Evolutionary conservation across 2,113 vertebrate genomes (phyloP), one percentile per base, ranked within the genome.

Genomic region (Rhinogobius similis): DNA sequence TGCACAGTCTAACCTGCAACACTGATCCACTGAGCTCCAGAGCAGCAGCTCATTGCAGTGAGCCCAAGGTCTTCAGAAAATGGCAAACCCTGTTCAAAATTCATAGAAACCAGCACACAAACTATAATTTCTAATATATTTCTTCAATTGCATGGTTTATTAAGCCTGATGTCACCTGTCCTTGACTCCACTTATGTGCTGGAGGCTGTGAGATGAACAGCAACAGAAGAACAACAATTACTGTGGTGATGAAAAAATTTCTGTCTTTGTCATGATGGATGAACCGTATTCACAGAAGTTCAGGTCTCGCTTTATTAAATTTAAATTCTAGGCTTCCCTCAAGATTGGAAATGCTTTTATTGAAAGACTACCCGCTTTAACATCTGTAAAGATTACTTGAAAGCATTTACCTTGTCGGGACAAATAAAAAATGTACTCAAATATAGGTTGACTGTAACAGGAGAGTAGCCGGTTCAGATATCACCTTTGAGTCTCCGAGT

Each of bases 161-260:
- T 61, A 38, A n/a, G 9, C 20, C 58, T 21, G 56, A 59, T 59
- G 58, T 61, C 29, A 36, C 29, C 29, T 61, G 58, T 61, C 58
- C 58, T 36, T 61, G 58, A 32, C 58, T n/a, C 27, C 29, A 36
- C 58, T n/a, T 36, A 36, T 36, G 16, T 4, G 29, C 58, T 36
- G 10, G 18, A 61, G 18, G 27, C 18, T 61, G 16, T 4, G 9
- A 61, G 11, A 32, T 61, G 58, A 36, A 11, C 58, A 20, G 18
- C 29, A 21, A 38, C 29, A n/a, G 29, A 20, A n/a, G 29, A 61
- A 38, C 58, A 38, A 61, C 58, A 36, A n/a, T 61, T 38, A 29
- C 29, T 0, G 2, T 32, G 10, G 29, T 10, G 5, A 18, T 29
- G 56, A 32, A 59, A 32, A 59, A 59, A 59, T 14, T 6, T 16